Conservation (phyloP, 2,888 invertebrate genomes). For the Zygaena filipendulae region DNA sequence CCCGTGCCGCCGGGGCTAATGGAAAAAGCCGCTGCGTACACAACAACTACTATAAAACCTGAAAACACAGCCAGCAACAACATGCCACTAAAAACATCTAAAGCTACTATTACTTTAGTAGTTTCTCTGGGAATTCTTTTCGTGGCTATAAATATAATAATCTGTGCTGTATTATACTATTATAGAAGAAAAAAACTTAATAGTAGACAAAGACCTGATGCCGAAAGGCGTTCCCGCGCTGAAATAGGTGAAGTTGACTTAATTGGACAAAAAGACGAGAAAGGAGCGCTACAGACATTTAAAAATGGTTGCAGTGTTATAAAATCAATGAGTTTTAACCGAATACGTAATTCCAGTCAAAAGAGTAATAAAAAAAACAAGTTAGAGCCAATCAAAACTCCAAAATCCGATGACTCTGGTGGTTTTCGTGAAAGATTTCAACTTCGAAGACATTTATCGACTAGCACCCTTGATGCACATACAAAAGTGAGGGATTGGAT, state of each 20-base stretch:
- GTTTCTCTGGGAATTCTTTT: conserved; percentile 76
- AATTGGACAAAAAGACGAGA: conserved; percentile 58
- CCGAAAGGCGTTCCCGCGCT: conserved; percentile 56
- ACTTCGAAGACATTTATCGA: conserved; percentile 77
- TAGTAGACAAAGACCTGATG: conserved; percentile 53
- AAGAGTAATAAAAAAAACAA: conserved; percentile 65
- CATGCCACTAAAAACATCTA: conserved; percentile 62
- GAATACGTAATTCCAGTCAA: conserved; percentile 60
- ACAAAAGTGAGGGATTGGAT: conserved; percentile 91
- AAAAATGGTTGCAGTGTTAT: conserved; percentile 70
- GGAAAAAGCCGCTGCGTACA: conserved; percentile 29
- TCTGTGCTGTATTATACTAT: conserved; percentile 74
- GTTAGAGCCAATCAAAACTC: conserved; percentile 64
- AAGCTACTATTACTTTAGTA: conserved; percentile 71
- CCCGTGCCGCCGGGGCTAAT: conserved; percentile 37
- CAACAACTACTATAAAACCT: conserved; percentile 34
- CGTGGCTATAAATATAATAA: conserved; percentile 77
- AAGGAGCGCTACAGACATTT: conserved; percentile 45
- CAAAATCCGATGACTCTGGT: conserved; percentile 64
- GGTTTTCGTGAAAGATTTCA: conserved; percentile 72
- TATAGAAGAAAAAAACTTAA: conserved; percentile 72
- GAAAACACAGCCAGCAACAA: conserved; percentile 18
- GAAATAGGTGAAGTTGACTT: conserved; percentile 59
- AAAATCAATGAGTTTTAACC: conserved; percentile 63
- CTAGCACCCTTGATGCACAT: conserved; percentile 85